These are phyloP conservation scores for Diaperis boleti DNA, from an alignment of 2,888 invertebrate species.

Conservation along the genomic window DNA sequence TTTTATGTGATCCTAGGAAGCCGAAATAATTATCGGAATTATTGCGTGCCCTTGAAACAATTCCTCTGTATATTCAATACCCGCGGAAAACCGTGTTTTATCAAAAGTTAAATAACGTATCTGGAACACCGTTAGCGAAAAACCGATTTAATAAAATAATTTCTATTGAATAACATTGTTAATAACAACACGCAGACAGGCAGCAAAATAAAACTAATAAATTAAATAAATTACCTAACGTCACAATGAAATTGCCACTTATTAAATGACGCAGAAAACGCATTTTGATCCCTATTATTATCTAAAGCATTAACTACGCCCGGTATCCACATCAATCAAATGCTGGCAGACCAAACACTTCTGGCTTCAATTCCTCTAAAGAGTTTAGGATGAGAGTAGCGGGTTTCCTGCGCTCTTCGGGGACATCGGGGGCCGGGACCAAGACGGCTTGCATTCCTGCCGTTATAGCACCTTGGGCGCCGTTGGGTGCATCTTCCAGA, in stretches of 20 bases:
- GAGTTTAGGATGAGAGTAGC: conserved; percentile 82
- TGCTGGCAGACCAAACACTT: conserved; percentile 85
- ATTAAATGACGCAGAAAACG: neutral
- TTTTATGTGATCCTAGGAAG: neutral
- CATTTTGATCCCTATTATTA: conserved; percentile 2
- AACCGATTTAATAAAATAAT: conserved; percentile 30
- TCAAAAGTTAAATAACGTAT: conserved; percentile 23
- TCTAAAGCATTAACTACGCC: neutral
- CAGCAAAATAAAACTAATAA: conserved; percentile 2
- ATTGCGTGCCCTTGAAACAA: conserved; percentile 4
- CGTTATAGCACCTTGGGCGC: conserved; percentile 80
- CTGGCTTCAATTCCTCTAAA: conserved; percentile 84
- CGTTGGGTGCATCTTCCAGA: conserved; percentile 94
- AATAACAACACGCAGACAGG: conserved; percentile 1
- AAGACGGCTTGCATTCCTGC: conserved; percentile 91
- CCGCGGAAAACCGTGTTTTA: conserved; percentile 16
- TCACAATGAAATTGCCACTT: neutral
- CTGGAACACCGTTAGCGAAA: neutral
- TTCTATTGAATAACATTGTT: conserved; percentile 10
- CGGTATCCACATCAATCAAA: conserved; percentile 11
- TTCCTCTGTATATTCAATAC: conserved; percentile 7
- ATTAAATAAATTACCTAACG: neutral
- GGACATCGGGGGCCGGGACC: conserved; percentile 77
- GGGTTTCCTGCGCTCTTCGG: conserved; percentile 66
- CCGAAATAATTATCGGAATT: neutral